Evolutionary conservation across 2,113 vertebrate species (phyloP), one percentile per base, ranked within the genome.

Genomic region (Aramus guarauna): DNA sequence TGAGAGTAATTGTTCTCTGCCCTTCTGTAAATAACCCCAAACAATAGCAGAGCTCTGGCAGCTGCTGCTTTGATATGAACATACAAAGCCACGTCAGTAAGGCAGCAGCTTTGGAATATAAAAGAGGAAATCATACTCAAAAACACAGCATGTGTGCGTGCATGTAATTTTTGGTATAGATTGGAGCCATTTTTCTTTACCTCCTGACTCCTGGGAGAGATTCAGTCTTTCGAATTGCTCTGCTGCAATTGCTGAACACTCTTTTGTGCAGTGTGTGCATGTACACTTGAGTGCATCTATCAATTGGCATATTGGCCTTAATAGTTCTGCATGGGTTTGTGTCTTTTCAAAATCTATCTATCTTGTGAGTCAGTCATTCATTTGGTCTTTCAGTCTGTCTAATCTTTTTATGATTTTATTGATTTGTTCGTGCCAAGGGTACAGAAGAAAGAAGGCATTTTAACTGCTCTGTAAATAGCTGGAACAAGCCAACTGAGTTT

Each of bases 401-500:
- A 82, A 94, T 97, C 56, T 92, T 91, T 97, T 80, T 92, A 96
- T 97, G 68, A 67, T 95, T 87, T 92, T 97, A 97, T 97, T 94
- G 96, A 97, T 97, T 94, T 88, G n/a, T 84, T 94, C 23, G 1
- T 95, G 85, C 56, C 55, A 71, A 45, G 63, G 66, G 21, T 80
- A 55, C 58, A 93, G 90, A 88, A 90, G 64, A 34, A 94, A 90
- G 71, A 80, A 86, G 78, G 36, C 75, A 80, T 94, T 94, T 92
- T 96, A 92, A 93, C 80, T 74, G 36, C 41, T 96, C 95, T 90
- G 83, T 85, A 97, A 98, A 96, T 95, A 97, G 75, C 67, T 80
- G 59, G 55, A 89, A 37, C 12, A 84, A 92, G 48, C 68, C 73
- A 93, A 60, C 79, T 64, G 80, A 71, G 47, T 48, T 92, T 91